Evolutionary conservation across 2,797 vertebrate species (phyloP), one percentile per base, ranked within the genome.

Genomic region (Melanotaenia pygmaea): DNA sequence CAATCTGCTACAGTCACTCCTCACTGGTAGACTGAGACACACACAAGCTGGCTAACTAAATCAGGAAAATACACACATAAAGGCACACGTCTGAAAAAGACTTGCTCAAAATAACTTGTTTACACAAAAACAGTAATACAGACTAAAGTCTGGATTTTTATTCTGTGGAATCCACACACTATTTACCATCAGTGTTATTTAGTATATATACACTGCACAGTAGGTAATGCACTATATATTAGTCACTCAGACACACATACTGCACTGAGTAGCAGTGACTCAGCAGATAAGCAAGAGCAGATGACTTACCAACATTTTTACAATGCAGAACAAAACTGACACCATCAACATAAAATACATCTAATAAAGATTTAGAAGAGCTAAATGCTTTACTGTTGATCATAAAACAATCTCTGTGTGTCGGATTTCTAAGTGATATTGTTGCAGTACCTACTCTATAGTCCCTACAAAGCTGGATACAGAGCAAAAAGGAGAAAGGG

Each of bases 261-360:
- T 78, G 76, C 26, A 62, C 75, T 70, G 68, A 82, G 67, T 81
- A 73, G 56, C 83, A 80, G 82, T 93, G 91, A 93, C 87, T 93
- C 92, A 92, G 92, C 91, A 91, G 54, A 91, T 86, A 85, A 81
- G 82, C 74, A 80, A 72, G 43, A 87, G 75, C 79, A 85, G 81
- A 87, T 80, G 77, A 86, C 77, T 75, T 82, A 79, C 79, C 76
- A 78, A 88, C 82, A 77, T 80, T 80, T 70, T 73, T 75, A 68
- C 59, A 77, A 43, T 58, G 18, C 66, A 75, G 64, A 77, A 72
- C 50, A 77, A 70, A 72, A 57, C 54, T 83, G 76, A 78, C 72
- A 84, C 77, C 68, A 76, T 61, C 72, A 50, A 60, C 11, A 77
- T 20, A 37, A 11, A 64, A 30, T n/a, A 20, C 2, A 64, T 50